phyloP scores from a whole-genome alignment of 2,113 vertebrate genomes.

The Neopipo cinnamomea region DNA sequence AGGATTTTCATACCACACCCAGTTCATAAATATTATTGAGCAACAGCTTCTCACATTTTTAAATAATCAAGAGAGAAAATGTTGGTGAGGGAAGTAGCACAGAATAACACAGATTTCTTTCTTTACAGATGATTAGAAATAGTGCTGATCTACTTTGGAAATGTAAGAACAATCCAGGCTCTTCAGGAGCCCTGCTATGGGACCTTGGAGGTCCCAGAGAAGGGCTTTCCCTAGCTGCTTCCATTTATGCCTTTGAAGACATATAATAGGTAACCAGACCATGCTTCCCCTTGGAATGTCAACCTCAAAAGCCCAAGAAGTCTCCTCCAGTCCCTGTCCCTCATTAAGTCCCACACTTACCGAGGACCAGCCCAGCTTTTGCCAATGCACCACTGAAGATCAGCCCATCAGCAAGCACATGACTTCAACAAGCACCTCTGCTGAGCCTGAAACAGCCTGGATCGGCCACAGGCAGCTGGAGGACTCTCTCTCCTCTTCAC shows the following conservation, averaged over 20 bases:
- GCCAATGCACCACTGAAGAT: background rate
- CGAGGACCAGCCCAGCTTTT: background rate
- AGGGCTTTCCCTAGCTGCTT: background rate
- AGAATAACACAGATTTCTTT: background rate
- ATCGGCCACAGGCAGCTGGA: background rate
- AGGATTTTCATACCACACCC: background rate
- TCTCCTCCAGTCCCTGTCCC: background rate
- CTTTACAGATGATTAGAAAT: background rate
- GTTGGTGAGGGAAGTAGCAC: background rate
- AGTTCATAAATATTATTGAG: background rate
- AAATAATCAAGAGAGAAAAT: background rate
- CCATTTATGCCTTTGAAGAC: background rate
- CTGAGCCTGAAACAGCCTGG: accelerated
- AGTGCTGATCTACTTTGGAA: background rate
- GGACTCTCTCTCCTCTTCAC: background rate
- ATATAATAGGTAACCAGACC: background rate
- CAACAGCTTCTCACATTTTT: background rate
- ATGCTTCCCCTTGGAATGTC: background rate
- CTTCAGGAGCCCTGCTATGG: background rate
- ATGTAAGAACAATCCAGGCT: background rate
- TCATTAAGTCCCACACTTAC: background rate
- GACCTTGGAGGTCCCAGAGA: background rate
- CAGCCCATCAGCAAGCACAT: background rate
- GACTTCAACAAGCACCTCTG: background rate
- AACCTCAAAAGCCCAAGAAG: background rate